These are phyloP conservation scores for Neopelma chrysocephalum DNA, from an alignment of 2,797 vertebrate genomes.

Conservation along the genomic window DNA sequence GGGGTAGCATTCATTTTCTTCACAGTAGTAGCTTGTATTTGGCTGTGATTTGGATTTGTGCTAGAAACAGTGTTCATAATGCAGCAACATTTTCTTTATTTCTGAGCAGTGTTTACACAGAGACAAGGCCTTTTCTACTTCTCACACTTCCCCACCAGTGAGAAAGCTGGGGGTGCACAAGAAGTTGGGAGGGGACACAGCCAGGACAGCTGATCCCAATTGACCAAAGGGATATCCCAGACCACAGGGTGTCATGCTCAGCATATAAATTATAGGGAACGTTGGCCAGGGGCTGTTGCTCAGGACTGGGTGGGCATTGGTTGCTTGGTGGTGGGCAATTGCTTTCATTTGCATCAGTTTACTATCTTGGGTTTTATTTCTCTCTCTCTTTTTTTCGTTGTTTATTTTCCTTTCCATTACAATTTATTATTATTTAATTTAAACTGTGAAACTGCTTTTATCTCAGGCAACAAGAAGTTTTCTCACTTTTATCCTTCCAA, in stretches of 20 bases:
- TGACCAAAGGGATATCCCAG: background rate
- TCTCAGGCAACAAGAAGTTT: background rate
- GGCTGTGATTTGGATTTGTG: background rate
- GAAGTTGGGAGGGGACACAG: background rate
- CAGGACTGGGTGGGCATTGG: rapidly evolving
- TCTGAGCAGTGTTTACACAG: rapidly evolving
- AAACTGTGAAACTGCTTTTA: background rate
- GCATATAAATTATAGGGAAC: background rate
- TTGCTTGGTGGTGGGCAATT: background rate
- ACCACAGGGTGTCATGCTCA: rapidly evolving
- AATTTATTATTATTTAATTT: background rate
- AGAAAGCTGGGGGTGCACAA: background rate
- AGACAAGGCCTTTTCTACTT: background rate
- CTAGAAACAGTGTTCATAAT: background rate
- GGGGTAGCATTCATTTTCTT: background rate
- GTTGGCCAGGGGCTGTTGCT: background rate
- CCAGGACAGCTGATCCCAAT: background rate
- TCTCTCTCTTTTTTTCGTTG: background rate
- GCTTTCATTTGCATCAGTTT: background rate
- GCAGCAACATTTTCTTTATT: background rate
- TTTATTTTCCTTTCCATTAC: background rate
- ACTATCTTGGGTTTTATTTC: background rate
- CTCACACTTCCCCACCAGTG: background rate
- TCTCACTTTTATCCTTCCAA: background rate
- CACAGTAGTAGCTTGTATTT: background rate